Evolutionary conservation across 2,888 invertebrate species (phyloP), one percentile per base, ranked within the genome.

Genomic region (Caenorhabditis imperialis): DNA sequence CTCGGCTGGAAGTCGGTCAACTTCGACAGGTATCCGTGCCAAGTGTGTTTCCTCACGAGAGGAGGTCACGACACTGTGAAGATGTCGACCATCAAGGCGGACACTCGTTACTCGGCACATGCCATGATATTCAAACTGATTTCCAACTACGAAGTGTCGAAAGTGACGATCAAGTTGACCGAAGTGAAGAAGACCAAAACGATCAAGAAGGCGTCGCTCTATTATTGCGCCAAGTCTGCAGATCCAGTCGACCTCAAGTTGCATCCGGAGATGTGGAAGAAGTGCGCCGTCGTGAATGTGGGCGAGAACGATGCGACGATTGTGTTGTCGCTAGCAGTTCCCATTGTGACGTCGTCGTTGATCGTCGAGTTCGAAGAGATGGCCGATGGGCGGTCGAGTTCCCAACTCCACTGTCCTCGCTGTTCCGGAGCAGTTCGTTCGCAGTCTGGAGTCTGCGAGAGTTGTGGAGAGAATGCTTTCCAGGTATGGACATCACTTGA

Each of bases 341-440:
- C 98, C 0, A 96, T 99, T 67, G 94, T 96, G 3, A 97, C 98
- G 0, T 97, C 97, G 88, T 98, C 98, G 90, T 90, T 99, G 70
- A 97, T 98, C 95, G 93, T 99, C 88, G 98, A 99, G 89, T 98
- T 97, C 89, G 93, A 95, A 0, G 97, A 98, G 88, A 97, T 98
- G 89, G 96, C 95, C 88, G 98, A 98, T 89, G 96, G 96, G 84
- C 93, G 95, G 85, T 94, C 94, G 0, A 94, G 94, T 0, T 93
- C n/a, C n/a, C 77, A 80, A 42, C 54, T 83, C 8, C 82, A 82
- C 37, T 84, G 84, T 63, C 84, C 82, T 4, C 70, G 78, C 14
- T 99, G 98, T 89, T 95, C 95, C 69, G 95, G 96, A 23, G 94
- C 95, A 0, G 98, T 99, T 0, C 95, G 96, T 0, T 94, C 98